phyloP scores from a whole-genome alignment of 1,140 invertebrate species.

The Brachionus sp. region DNA sequence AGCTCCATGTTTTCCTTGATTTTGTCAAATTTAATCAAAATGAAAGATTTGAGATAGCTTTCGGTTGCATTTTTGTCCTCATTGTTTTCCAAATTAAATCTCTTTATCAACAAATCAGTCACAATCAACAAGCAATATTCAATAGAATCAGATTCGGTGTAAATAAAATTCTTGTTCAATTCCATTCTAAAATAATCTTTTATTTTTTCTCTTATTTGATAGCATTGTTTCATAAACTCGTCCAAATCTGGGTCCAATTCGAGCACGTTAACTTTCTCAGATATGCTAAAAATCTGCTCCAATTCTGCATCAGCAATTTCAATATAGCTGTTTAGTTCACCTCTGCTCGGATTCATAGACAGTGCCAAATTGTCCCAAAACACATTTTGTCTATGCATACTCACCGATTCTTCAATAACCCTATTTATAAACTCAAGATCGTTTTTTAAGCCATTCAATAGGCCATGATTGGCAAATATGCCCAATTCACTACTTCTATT shows the following conservation, averaged over 20 bases:
- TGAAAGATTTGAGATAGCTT: background rate
- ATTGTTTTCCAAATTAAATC: background rate
- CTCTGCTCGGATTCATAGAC: background rate
- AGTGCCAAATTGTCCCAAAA: conserved; percentile 38
- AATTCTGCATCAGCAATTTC: background rate
- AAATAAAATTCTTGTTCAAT: background rate
- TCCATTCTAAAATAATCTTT: conserved; percentile 15
- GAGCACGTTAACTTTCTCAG: background rate
- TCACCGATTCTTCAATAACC: conserved; percentile 34
- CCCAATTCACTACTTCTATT: background rate
- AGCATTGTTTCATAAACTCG: background rate
- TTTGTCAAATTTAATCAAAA: conserved; percentile 33
- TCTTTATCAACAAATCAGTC: background rate
- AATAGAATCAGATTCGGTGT: background rate
- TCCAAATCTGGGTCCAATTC: conserved; percentile 15
- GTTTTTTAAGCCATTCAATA: background rate
- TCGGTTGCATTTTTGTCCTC: background rate
- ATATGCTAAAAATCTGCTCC: conserved; percentile 2
- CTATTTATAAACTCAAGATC: conserved; percentile 17
- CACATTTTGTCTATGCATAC: conserved; percentile 3
- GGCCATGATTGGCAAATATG: background rate
- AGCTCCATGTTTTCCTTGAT: background rate
- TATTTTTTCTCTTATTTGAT: conserved; percentile 26
- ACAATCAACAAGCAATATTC: conserved; percentile 34
- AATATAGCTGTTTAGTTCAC: background rate